Evolutionary conservation across 2,113 vertebrate genomes (phyloP), one percentile per base, ranked within the genome.

Genomic region (Puntigrus tetrazona): DNA sequence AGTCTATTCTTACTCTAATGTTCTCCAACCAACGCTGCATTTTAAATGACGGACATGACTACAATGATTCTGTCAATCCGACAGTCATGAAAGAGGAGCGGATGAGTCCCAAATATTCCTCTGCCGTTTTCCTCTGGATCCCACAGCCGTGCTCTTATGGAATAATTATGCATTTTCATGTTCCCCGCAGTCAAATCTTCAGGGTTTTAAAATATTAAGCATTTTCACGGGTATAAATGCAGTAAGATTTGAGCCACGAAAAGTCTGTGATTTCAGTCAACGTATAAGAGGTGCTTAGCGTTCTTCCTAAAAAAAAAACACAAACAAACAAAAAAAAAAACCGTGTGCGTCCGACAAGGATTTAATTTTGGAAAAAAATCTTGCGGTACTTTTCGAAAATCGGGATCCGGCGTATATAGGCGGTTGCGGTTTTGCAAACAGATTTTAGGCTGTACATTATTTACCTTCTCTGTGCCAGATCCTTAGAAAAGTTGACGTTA

Each of bases 251-350:
- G 20, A 77, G 61, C 36, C 55, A 84, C 90, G 91, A 86, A 86
- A 86, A 93, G 88, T 93, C 92, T 93, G 89, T 93, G 93, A 94
- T 94, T 94, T 94, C 89, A 93, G 90, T 92, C 92, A 92, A 91
- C 91, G 88, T 90, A 70, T 83, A 61, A 41, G 83, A 9, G 22
- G 10, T 22, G 76, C 25, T 78, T 36, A 59, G 34, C 31, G 84
- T 59, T 81, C 55, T 55, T 84, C 34, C 18, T 69, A 22, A 5
- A 80, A 29, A 90, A 82, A 73, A 89, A 83, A n/a, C n/a, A n/a
- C n/a, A n/a, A n/a, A n/a, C n/a, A n/a, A n/a, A n/a, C n/a, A n/a
- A n/a, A n/a, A 22, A 5, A 80, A 29, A 90, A 82, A 73, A 89
- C 82, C 20, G 3, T n/a, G 9, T 11, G 29, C 16, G 29, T 55